Conservation (phyloP, 2,797 vertebrate species). For the Uromys caudimaculatus region DNA sequence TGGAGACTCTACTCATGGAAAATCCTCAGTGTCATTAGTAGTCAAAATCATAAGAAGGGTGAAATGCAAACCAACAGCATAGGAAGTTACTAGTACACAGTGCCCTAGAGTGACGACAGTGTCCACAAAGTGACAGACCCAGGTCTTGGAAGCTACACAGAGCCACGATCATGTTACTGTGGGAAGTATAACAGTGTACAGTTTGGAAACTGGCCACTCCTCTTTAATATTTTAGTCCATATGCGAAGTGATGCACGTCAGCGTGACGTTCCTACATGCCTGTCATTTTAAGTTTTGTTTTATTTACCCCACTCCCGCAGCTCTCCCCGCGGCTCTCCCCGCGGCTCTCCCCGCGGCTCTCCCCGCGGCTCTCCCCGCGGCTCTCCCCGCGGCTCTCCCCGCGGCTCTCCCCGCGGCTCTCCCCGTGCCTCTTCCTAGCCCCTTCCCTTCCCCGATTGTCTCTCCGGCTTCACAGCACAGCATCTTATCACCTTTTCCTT, state of each 20-base stretch:
- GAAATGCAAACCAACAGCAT: background rate
- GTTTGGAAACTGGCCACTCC: background rate
- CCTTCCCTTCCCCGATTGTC: too few species aligned
- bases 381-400: background rate
- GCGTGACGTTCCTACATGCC: background rate
- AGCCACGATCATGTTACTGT: rapidly evolving
- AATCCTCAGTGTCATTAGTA: background rate
- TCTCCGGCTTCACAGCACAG: background rate
- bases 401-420: background rate
- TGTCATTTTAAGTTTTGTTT: too few species aligned
- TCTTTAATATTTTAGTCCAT: background rate
- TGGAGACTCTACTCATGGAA: background rate
- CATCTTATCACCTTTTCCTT: too few species aligned
- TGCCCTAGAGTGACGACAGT: background rate
- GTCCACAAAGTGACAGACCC: background rate
- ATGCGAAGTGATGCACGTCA: background rate
- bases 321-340: background rate
- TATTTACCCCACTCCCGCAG: background rate
- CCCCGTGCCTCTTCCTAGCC: too few species aligned
- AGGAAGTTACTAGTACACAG: background rate
- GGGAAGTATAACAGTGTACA: background rate
- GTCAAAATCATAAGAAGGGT: background rate
- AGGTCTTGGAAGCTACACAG: background rate
- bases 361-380: background rate
- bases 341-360: background rate